Evolutionary conservation across 2,888 invertebrate genomes (phyloP), one percentile per base, ranked within the genome.

Genomic region (Perizoma affinitatum): DNA sequence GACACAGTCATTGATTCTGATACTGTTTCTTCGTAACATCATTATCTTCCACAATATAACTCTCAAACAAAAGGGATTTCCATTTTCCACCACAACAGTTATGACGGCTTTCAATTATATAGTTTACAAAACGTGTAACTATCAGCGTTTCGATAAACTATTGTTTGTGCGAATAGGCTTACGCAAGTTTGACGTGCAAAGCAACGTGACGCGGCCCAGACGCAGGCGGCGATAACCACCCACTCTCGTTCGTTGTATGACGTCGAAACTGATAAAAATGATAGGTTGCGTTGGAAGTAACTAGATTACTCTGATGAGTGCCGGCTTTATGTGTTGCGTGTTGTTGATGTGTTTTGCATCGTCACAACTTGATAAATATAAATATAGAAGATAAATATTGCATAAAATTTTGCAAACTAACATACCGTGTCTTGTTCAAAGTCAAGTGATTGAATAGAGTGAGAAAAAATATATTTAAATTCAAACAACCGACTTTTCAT

Each of bases 211-310:
- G 84, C 69, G 71, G 63, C 65, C 65, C 71, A 75, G 72, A 74
- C 79, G 78, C 81, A 71, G 71, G 75, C 80, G 81, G 80, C 73
- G 81, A 79, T 82, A 81, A 71, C 82, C 80, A 78, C 83, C 82
- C 80, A 86, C 88, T 86, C 84, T 86, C 82, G 76, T 71, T 86
- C 83, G 83, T 80, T 67, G 71, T 69, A 70, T 82, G 82, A 87
- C 87, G 86, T 82, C 66, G 65, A 45, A 54, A 45, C 67, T 79
- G 84, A 87, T 88, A 87, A 83, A 75, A 22, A 22, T 22, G 1
- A 82, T 80, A 74, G 73, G 67, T 71, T 70, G 65, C 38, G 65
- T 45, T 70, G 71, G 72, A 67, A 71, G 48, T 35, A 68, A 73
- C 67, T 74, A 70, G 65, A 73, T 69, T 70, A 66, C 57, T 61